Percentiles rank a stretch among this genome's conserved stretches.
These are phyloP conservation scores for Eristalis intricaria DNA, from an alignment of 2,888 invertebrate genomes.

Conservation along the genomic window DNA sequence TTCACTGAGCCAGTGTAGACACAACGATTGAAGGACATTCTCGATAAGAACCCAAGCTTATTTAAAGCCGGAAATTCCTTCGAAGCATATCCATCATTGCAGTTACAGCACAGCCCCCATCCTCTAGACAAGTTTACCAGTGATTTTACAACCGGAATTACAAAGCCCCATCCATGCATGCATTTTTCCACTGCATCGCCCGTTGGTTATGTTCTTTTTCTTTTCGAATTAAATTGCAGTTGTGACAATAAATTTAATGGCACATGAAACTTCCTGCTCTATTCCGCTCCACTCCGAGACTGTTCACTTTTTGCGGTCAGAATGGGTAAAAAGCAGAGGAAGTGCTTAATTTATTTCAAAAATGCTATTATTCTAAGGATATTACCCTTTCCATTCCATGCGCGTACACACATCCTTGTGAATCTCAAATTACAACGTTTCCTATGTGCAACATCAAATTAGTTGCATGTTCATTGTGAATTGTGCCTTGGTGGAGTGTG, in stretches of 20 bases:
- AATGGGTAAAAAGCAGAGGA: background rate
- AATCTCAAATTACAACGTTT: background rate
- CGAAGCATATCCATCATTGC: background rate
- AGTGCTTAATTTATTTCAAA: background rate
- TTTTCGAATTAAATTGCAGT: background rate
- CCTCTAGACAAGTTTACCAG: background rate
- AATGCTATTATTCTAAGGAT: background rate
- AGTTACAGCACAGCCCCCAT: background rate
- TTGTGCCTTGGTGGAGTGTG: background rate
- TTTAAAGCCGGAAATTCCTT: too few relatives aligned
- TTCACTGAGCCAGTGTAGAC: too few relatives aligned
- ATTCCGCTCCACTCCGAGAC: background rate
- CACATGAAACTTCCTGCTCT: background rate
- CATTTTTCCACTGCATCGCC: background rate
- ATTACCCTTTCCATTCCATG: constrained; percentile 11
- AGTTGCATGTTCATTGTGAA: constrained; percentile 17
- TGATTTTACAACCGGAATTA: background rate
- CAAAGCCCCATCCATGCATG: background rate
- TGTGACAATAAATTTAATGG: constrained; percentile 1
- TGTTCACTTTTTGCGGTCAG: background rate
- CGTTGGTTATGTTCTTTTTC: background rate
- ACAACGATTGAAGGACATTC: too few relatives aligned
- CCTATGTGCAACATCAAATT: background rate
- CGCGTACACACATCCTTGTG: background rate
- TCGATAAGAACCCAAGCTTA: too few relatives aligned